Evolutionary conservation across 2,797 vertebrate species (phyloP).

Genomic region (Syngnathus rostellatus): DNA sequence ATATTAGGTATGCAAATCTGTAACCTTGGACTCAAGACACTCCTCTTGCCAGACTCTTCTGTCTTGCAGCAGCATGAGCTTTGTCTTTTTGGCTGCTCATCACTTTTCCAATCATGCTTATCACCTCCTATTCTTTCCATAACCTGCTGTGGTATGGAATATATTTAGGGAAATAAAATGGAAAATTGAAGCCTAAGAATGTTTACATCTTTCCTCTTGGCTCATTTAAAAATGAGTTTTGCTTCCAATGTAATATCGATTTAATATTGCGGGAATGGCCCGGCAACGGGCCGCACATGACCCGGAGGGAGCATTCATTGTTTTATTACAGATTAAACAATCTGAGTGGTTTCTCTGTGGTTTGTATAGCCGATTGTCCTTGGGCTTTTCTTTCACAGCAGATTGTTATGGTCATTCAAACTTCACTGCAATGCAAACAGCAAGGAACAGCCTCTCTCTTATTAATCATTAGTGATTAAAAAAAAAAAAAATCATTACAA

Average conservation of each 20-base stretch:
- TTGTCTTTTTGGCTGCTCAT: conserved; percentile 43
- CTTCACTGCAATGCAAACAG: neutral
- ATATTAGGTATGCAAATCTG: conserved; percentile 54
- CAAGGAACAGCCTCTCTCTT: conserved; percentile 1
- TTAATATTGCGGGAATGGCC: conserved; percentile 50
- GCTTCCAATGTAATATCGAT: conserved; percentile 62
- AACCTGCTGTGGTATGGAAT: conserved; percentile 24
- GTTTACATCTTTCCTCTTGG: conserved; percentile 63
- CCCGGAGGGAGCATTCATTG: conserved; percentile 52
- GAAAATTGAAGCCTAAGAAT: conserved; percentile 29
- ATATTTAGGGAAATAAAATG: conserved; percentile 19
- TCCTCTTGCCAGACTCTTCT: conserved; percentile 46
- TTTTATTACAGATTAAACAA: conserved; percentile 59
- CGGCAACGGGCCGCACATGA: conserved; percentile 47
- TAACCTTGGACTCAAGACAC: conserved; percentile 41
- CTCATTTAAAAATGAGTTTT: conserved; percentile 53
- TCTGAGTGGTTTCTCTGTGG: conserved; percentile 37
- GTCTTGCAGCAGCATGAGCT: conserved; percentile 53
- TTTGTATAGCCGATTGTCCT: conserved; percentile 39
- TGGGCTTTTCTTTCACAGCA: conserved; percentile 34
- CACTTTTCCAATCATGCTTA: conserved; percentile 56
- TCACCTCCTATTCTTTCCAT: conserved; percentile 32
- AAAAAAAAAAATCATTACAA: neutral
- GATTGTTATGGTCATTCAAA: conserved; percentile 26
- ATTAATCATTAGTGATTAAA: neutral